Evolutionary conservation across 1,140 invertebrate species (phyloP).

Genomic region (Drosophila murphyi): DNA sequence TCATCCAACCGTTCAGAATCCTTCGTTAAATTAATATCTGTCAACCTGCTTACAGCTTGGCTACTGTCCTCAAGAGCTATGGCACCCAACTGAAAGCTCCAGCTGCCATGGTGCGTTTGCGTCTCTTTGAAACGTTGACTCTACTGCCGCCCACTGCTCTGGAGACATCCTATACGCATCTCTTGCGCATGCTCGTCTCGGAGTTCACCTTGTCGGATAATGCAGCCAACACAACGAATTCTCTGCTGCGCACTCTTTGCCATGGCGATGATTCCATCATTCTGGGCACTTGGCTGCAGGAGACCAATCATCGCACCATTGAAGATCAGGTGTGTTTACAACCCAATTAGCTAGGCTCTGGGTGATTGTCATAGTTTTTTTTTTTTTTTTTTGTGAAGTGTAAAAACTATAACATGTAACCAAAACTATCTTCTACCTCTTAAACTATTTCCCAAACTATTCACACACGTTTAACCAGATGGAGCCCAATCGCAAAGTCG

Average conservation of each 20-base stretch:
- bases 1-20: not conserved
- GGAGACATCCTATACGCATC: conserved; percentile 93
- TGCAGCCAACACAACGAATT: conserved; percentile 96
- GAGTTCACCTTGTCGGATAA: conserved; percentile 99
- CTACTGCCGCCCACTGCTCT: conserved; percentile 93
- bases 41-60: conserved; percentile 87
- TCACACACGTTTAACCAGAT: conserved; percentile 85
- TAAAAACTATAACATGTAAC: conserved; percentile 17
- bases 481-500: conserved; percentile 90
- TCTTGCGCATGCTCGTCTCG: conserved; percentile 96
- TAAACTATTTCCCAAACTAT: conserved; percentile 23
- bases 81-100: conserved; percentile 97
- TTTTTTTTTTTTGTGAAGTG: not conserved
- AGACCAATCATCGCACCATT: conserved; percentile 97
- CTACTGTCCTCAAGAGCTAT: conserved; percentile 95
- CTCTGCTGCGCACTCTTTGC: conserved; percentile 93
- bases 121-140: conserved; percentile 95
- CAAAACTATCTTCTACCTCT: conserved; percentile 32
- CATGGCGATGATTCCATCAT: conserved; percentile 96
- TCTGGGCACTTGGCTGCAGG: conserved; percentile 94
- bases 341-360: not conserved
- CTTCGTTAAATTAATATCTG: not conserved
- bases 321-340: conserved; percentile 94
- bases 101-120: conserved; percentile 94
- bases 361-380: not conserved